Evolutionary conservation across 2,888 invertebrate species (phyloP), one percentile per base, ranked within the genome.

Genomic region (Cryptus viduatorius): DNA sequence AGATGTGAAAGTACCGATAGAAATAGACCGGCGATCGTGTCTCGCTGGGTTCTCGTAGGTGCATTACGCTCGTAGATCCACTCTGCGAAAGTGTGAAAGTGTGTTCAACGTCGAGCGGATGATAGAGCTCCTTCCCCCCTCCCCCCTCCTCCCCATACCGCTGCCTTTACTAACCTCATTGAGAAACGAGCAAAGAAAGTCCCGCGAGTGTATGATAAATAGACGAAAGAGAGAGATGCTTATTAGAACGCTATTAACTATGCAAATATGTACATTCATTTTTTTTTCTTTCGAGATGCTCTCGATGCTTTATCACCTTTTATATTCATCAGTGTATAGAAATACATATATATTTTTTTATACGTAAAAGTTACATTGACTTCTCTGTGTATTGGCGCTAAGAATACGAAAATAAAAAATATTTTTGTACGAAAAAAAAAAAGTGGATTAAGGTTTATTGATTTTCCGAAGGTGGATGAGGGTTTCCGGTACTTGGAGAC

Each of bases 1-100:
- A 83, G 71, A 59, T 68, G 84, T 84, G 78, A 82, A 84, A 79
- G 84, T 84, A 75, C 68, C 50, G 42, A 79, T 50, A 46, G 31
- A 8, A 37, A 37, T 37, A 12, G 12, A 8, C n/a, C 19, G 5
- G 5, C 29, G 24, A 53, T 3, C 44, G 31, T 61, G 69, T 53
- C 16, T 56, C 3, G 56, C 19, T 56, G n/a, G 12, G 44, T 29
- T 44, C 19, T 59, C 61, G 59, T 24, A 4, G 24, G 37, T 61
- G 19, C 42, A 65, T 48, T 29, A 7, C 31, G n/a, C 61, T 61
- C 61, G n/a, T 10, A 48, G 19, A 24, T n/a, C 68, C 16, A 64
- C 48, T 37, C 37, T 64, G 73, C 65, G 80, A 76, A 84, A 80
- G 80, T 84, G 72, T 78, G 72, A 79, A 76, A 79, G 79, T 68